phyloP scores from a whole-genome alignment of 2,113 vertebrate genomes.

The Hiodon tergisus region DNA sequence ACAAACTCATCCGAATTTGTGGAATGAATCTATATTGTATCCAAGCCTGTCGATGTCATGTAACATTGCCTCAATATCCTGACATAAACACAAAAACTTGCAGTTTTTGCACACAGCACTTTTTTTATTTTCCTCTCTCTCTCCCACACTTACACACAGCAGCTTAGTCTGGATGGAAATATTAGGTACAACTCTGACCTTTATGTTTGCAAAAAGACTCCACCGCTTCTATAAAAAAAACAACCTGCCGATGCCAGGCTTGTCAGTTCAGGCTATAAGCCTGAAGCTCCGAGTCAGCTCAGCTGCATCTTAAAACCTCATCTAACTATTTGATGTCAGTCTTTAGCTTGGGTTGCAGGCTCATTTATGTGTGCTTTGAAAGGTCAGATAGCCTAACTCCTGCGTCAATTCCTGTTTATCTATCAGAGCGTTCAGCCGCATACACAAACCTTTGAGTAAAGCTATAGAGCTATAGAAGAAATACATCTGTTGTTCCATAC shows the following conservation, averaged over 20 bases:
- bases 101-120: too few relatives aligned
- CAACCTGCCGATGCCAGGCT: too few relatives aligned
- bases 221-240: not conserved
- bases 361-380: not conserved
- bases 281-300: not conserved
- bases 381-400: not conserved
- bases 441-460: not conserved
- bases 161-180: not conserved
- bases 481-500: not conserved
- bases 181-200: slow-evolving; percentile 16
- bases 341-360: not conserved
- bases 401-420: not conserved
- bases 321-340: not conserved
- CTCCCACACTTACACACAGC: slow-evolving; percentile 4
- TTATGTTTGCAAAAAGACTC: not conserved
- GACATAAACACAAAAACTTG: not conserved
- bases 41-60: not conserved
- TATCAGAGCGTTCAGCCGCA: not conserved
- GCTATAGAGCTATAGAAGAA: not conserved
- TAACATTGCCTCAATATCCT: not conserved
- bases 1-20: not conserved
- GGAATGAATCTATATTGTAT: not conserved
- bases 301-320: not conserved
- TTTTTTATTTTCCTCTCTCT: not conserved
- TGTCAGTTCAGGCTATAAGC: not conserved